These are phyloP conservation scores for Myotis planiceps DNA, from an alignment of 2,797 vertebrate species.

Conservation along the genomic window DNA sequence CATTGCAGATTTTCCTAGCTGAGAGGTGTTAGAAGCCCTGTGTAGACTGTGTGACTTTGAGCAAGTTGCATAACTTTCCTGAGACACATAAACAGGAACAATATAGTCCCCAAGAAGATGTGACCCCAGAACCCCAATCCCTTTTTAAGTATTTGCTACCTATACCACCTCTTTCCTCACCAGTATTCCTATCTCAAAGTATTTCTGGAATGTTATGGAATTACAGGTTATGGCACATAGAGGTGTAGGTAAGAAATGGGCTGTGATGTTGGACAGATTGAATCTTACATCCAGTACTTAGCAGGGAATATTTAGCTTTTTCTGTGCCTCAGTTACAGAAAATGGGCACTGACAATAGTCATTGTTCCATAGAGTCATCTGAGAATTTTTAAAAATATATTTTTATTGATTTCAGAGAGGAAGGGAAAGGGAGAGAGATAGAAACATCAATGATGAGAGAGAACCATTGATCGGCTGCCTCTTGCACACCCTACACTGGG, in stretches of 20 bases:
- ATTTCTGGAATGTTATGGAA: background rate
- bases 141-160: background rate
- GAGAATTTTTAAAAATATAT: background rate
- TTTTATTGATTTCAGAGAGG: too few species aligned
- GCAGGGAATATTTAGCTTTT: background rate
- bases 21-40: background rate
- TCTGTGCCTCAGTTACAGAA: background rate
- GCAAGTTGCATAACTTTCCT: constrained; percentile 31
- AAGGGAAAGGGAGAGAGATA: too few species aligned
- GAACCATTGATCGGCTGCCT: too few species aligned
- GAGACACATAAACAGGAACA: background rate
- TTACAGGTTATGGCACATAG: background rate
- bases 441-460: too few species aligned
- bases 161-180: background rate
- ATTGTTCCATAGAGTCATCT: background rate
- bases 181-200: background rate
- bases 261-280: background rate
- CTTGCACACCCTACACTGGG: too few species aligned
- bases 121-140: background rate
- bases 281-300: background rate
- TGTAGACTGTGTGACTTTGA: background rate
- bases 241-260: background rate
- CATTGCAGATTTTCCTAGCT: background rate
- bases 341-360: background rate
- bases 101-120: background rate